Conservation (phyloP, 2,113 vertebrate species). For the Geococcyx californianus region DNA sequence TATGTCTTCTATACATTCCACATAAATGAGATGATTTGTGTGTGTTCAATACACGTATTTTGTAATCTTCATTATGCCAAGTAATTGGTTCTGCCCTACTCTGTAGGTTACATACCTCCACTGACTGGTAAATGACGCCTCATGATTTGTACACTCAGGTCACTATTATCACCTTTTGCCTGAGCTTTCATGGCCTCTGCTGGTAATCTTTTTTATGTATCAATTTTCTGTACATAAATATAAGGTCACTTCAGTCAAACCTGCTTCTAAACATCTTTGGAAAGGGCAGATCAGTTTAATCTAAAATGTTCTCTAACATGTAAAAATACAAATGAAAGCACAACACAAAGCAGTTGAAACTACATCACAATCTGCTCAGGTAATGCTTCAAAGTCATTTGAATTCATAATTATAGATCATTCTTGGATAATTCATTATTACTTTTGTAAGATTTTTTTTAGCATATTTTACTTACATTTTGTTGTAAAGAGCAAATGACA, state of each 20-base stretch:
- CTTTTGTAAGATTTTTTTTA: neutral
- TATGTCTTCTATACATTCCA: neutral
- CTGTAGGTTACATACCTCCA: neutral
- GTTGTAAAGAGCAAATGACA: neutral
- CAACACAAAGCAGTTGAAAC: neutral
- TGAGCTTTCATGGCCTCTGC: neutral
- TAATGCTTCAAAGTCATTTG: neutral
- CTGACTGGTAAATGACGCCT: neutral
- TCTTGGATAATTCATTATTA: neutral
- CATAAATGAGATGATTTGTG: accelerated
- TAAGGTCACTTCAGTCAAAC: neutral
- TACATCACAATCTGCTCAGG: neutral
- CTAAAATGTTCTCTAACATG: neutral
- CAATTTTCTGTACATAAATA: neutral
- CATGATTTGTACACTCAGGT: neutral
- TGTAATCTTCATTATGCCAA: neutral
- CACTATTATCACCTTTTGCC: neutral
- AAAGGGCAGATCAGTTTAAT: neutral
- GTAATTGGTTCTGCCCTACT: neutral
- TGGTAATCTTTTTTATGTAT: neutral
- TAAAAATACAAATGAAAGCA: neutral
- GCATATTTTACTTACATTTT: neutral
- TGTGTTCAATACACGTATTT: neutral
- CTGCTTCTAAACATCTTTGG: neutral
- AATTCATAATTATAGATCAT: neutral